phyloP scores from a whole-genome alignment of 2,797 vertebrate species.

The Stomatorhinus walkeri region DNA sequence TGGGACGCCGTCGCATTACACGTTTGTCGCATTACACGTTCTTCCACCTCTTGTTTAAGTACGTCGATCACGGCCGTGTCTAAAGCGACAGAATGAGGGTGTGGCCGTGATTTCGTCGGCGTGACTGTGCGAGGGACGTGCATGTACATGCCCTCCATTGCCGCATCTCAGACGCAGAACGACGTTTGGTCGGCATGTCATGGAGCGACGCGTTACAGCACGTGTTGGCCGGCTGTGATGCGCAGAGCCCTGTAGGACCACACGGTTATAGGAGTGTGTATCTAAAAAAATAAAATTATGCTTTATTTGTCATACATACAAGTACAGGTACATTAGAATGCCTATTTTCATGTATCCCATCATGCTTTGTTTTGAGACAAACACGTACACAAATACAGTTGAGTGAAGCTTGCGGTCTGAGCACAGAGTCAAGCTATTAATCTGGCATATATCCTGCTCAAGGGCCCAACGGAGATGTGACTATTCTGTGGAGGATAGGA shows the following conservation, averaged over 20 bases:
- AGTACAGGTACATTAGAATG: not conserved
- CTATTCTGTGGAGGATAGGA: not conserved
- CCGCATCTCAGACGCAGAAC: not conserved
- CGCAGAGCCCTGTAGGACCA: not conserved
- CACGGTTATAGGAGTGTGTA: not conserved
- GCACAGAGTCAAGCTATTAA: not conserved
- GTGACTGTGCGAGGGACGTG: not conserved
- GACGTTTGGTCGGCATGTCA: not conserved
- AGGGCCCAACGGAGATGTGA: not conserved
- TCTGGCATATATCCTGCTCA: not conserved
- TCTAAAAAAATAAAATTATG: not conserved
- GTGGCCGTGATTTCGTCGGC: not conserved
- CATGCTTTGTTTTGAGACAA: not conserved
- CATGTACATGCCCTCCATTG: not conserved
- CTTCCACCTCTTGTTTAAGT: not conserved
- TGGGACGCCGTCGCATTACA: not conserved
- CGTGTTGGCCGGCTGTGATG: not conserved
- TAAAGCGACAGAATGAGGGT: not conserved
- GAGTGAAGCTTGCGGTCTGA: not conserved
- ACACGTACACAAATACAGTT: not conserved
- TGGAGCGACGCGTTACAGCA: not conserved
- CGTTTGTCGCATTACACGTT: not conserved
- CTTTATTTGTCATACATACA: not conserved
- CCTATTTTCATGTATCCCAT: not conserved
- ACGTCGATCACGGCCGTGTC: not conserved